A percentile compares a stretch with the other conserved stretches of the same genome.
Evolutionary conservation across 1,140 invertebrate genomes (phyloP).

Genomic region (Caenorhabditis briggsae): DNA sequence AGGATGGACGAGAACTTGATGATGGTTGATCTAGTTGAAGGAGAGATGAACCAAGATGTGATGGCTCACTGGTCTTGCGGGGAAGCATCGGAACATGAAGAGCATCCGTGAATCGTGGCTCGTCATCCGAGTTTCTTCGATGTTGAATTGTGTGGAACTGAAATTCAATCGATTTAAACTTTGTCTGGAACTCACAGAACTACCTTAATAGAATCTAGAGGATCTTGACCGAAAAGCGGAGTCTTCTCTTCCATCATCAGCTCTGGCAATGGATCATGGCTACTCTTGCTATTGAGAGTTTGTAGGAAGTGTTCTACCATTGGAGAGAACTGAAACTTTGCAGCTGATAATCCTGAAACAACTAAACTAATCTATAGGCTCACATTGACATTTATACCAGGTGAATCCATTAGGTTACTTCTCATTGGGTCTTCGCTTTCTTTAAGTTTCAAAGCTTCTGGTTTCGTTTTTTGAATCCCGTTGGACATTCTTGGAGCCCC

Average conservation of each 20-base stretch:
- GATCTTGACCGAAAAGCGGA: conserved; percentile 23
- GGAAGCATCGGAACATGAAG: background rate
- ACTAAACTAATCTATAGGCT: background rate
- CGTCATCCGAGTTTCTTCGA: background rate
- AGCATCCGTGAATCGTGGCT: background rate
- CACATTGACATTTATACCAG: too few species aligned
- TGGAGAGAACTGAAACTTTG: conserved; percentile 77
- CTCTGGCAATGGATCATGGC: background rate
- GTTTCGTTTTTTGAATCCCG: background rate
- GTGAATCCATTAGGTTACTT: too few species aligned
- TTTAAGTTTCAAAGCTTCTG: conserved; percentile 27
- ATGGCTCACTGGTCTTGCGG: conserved; percentile 12
- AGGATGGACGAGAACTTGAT: background rate
- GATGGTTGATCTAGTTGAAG: conserved; percentile 1
- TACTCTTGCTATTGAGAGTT: conserved; percentile 51
- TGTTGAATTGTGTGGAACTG: background rate
- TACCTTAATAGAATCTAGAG: conserved; percentile 10
- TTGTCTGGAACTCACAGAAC: background rate
- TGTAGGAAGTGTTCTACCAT: conserved; percentile 72
- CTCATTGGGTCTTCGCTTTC: background rate
- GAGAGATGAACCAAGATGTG: background rate
- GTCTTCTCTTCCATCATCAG: conserved; percentile 12
- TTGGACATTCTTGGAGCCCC: conserved; percentile 26
- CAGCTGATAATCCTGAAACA: conserved; percentile 69
- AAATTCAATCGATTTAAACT: background rate